Evolutionary conservation across 2,113 vertebrate species (phyloP).

Genomic region (Carollia perspicillata): DNA sequence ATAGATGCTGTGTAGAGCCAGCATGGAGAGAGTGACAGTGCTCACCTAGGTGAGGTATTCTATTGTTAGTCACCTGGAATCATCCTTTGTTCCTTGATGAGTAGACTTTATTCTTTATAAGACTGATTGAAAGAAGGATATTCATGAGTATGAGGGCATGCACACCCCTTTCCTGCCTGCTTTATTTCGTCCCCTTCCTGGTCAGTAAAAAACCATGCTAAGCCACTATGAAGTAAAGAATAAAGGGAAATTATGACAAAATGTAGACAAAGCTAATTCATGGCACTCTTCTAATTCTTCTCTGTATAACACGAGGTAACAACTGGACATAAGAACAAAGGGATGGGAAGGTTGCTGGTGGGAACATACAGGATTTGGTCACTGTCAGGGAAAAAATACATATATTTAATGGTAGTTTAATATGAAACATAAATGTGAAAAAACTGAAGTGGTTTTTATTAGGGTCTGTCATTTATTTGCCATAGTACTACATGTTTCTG

Average conservation of each 20-base stretch:
- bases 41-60: not conserved
- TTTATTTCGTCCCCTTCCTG: not conserved
- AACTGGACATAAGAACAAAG: not conserved
- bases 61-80: not conserved
- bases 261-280: not conserved
- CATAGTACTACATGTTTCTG: not conserved
- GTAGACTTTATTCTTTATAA: not conserved
- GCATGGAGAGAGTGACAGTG: not conserved
- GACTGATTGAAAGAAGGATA: not conserved
- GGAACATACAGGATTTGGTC: not conserved
- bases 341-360: not conserved
- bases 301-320: not conserved
- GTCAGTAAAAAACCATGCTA: not conserved
- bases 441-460: not conserved
- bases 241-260: not conserved
- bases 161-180: not conserved
- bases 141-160: not conserved
- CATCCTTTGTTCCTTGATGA: not conserved
- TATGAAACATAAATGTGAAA: not conserved
- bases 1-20: not conserved
- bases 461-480: not conserved
- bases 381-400: not conserved
- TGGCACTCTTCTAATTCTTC: not conserved
- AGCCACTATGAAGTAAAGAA: not conserved
- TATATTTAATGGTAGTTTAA: not conserved